Evolutionary conservation across 1,140 invertebrate species (phyloP), one percentile per base, ranked within the genome.

Genomic region (Drosophila trapezifrons): DNA sequence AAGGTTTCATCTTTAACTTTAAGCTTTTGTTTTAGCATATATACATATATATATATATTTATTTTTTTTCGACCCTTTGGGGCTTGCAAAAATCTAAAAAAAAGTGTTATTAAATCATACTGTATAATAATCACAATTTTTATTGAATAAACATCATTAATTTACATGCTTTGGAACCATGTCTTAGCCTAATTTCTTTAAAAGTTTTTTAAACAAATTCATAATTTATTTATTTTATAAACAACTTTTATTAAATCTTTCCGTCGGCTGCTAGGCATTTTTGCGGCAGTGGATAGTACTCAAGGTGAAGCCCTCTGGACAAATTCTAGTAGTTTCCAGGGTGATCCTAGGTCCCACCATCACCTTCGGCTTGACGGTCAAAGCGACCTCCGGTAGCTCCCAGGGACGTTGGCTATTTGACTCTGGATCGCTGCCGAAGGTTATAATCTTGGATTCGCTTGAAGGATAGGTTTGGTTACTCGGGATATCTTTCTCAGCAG

Each of bases 261-360:
- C 2, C 2, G 9, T 4, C 0, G 0, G 3, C 6, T 18, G 20
- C 15, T 60, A 80, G 22, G 69, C 79, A 35, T 32, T 38, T 29
- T 80, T 80, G 9, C 76, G 83, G 45, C 83, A 87, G 43, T 73
- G 65, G 13, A 12, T 38, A 2, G 27, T 49, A 9, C 45, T 64
- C n/a, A 70, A 29, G 6, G 45, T 77, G 4, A 40, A 70, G 1
- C 83, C 83, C 2, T 64, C 49, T 4, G 37, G 46, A 40, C 83
- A 87, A 6, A 56, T 40, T 13, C 17, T 51, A 8, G 64, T 7
- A 3, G 79, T 51, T 9, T 83, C 83, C 25, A 87, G 69, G 12
- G 65, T 60, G 35, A 83, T 77, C 17, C 83, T 67, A 1, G 76
- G 79, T n/a, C 52, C 57, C 25, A 87, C 45, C 8, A 54, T 22